These are phyloP conservation scores for Castor canadensis DNA, from an alignment of 2,113 vertebrate species.

Conservation along the genomic window DNA sequence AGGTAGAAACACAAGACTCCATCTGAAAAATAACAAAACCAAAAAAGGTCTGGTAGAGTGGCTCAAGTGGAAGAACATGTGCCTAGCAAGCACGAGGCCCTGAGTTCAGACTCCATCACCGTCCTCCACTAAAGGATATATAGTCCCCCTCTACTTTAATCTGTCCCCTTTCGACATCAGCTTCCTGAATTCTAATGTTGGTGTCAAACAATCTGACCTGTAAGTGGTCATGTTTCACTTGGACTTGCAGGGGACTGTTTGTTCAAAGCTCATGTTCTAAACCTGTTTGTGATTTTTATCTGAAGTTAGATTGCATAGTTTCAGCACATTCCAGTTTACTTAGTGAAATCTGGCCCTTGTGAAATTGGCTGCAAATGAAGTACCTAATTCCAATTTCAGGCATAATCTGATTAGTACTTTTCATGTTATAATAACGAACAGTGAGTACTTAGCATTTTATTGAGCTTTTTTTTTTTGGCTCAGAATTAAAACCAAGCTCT, in stretches of 20 bases:
- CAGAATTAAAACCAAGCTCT: conserved; percentile 55
- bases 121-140: too few species aligned
- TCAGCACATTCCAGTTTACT: conserved; percentile 73
- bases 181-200: background rate
- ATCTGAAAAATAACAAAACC: too few species aligned
- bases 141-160: too few species aligned
- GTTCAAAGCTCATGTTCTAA: conserved; percentile 67
- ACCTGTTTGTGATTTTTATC: conserved; percentile 76
- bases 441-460: conserved; percentile 65
- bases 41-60: too few species aligned
- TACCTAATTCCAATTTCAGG: conserved; percentile 67
- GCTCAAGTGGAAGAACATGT: too few species aligned
- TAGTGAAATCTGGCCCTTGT: conserved; percentile 73
- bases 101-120: too few species aligned
- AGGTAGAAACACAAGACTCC: too few species aligned
- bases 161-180: background rate
- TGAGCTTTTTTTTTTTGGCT: conserved; percentile 61
- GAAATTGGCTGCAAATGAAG: conserved; percentile 75
- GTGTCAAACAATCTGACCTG: background rate
- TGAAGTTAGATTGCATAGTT: conserved; percentile 77
- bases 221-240: conserved; percentile 38
- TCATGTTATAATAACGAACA: conserved; percentile 75
- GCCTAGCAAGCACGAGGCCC: too few species aligned
- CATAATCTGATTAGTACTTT: conserved; percentile 77
- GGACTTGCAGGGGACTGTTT: conserved; percentile 54